Evolutionary conservation across 2,888 invertebrate species (phyloP), one percentile per base, ranked within the genome.

Genomic region (Candidula unifasciata): DNA sequence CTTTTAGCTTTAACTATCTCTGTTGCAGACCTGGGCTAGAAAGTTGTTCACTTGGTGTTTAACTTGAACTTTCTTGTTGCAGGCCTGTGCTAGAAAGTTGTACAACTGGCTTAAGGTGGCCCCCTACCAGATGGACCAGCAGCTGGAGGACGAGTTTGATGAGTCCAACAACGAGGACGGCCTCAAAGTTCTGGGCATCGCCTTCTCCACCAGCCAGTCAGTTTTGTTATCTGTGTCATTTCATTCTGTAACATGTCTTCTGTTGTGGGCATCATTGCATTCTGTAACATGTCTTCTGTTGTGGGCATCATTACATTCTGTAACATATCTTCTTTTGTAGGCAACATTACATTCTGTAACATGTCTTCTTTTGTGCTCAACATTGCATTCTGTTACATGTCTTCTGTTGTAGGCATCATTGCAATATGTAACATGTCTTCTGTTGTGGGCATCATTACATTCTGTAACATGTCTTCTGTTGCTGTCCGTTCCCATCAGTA

Each of bases 41-140:
- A 66, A 27, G 66, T 66, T 66, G 27, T 66, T 24, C n/a, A 60
- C 5, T n/a, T 60, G 60, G 8, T 54, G 10, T 54, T 13, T 54
- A 13, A 54, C 54, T 54, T 13, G 54, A 13, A 18, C 21, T 18
- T 6, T 60, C 60, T 60, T 60, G 60, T 3, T 21, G 33, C 88
- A 94, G 93, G 96, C 96, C 35, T 98, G 98, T 91, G 96, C 97
- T 86, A 95, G 96, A 21, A 97, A 97, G 91, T 94, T 99, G 80
- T 97, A 97, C 93, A 97, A 97, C 91, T 98, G 97, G 97, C 95
- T 99, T 71, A 97, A 97, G 94, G 95, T 96, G n/a, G 96, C 97
- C 0, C 98, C 98, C 0, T 98, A 97, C 92, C 95, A 95, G 87
- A 95, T 96, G 0, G 95, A 96, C 87, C 97, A 97, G 83, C 93